Evolutionary conservation across 1,140 invertebrate genomes (phyloP), one percentile per base, ranked within the genome.

Genomic region (Pseudomyrmex flavicornis): DNA sequence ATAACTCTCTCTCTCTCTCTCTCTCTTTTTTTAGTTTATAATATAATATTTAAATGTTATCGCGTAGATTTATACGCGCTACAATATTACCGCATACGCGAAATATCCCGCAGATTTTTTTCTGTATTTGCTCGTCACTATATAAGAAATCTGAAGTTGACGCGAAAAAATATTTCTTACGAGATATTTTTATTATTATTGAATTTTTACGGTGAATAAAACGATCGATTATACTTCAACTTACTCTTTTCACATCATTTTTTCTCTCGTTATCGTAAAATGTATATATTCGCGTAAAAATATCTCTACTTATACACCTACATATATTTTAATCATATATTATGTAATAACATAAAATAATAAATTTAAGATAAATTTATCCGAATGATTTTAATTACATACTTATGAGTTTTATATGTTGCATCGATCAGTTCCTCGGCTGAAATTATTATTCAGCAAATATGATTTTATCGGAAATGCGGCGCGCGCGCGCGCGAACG

Each of bases 391-490:
- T 72, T 80, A 80, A 80, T 80, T 72, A 80, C 54, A 80, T 70
- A 80, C 59, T 80, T 80, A 80, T 72, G 72, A 80, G 54, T 54
- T 72, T 20, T 50, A n/a, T 35, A 35, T 13, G 44, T 70, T 59
- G 46, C 54, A 17, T 50, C 46, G 54, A 22, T 46, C 56, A 50
- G 20, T 52, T 70, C 15, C 68, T 80, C 63, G 50, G 35, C 35
- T 35, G 54, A 7, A 66, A 80, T 80, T 80, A 80, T 80, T 80
- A 80, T 54, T 44, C 44, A 26, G 54, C 66, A 46, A 80, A 35
- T 66, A 48, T 80, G 54, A 80, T 80, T 72, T 80, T 80, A 80
- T 80, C 66, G 66, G 76, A 80, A 80, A 66, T 66, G 44, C 65
- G 44, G 66, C 22, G 20, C 76, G 35, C 35, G 26, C 26, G 5